phyloP scores from a whole-genome alignment of 1,140 invertebrate genomes.

The Paracyclopina nana region DNA sequence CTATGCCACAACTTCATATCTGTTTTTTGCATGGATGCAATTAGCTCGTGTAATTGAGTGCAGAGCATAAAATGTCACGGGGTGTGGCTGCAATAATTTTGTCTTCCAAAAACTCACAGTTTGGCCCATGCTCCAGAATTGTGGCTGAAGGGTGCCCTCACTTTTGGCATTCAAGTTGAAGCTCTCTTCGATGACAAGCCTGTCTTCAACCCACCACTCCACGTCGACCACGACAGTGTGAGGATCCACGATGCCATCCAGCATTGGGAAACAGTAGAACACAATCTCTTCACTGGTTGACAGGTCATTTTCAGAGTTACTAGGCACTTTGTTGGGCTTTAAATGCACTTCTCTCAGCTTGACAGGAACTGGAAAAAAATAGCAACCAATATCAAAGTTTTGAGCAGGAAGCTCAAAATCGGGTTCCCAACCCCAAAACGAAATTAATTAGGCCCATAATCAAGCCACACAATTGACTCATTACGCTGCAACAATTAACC shows the following conservation, averaged over 20 bases:
- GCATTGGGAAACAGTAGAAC: constrained; percentile 3
- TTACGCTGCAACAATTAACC: too few species aligned
- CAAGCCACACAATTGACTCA: background rate
- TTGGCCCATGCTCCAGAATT: constrained; percentile 12
- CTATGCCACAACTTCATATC: too few species aligned
- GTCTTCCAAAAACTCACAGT: constrained; percentile 6
- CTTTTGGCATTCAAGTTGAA: background rate
- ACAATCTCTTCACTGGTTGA: constrained; percentile 2
- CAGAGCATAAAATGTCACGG: background rate
- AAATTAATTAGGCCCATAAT: background rate
- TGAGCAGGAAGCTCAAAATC: background rate
- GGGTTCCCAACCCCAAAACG: background rate
- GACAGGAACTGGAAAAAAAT: background rate
- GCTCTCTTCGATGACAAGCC: background rate
- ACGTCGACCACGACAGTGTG: constrained; percentile 2
- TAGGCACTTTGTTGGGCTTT: constrained; percentile 1
- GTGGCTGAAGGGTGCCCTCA: background rate
- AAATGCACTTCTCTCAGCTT: background rate
- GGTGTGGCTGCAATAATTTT: background rate
- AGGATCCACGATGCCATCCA: constrained; percentile 1
- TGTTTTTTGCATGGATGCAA: too few species aligned
- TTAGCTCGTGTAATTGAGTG: too few species aligned
- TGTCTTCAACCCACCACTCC: constrained; percentile 11
- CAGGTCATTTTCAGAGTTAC: constrained; percentile 5
- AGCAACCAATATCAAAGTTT: background rate